Evolutionary conservation across 2,797 vertebrate genomes (phyloP).

Genomic region (Dipus sagitta): DNA sequence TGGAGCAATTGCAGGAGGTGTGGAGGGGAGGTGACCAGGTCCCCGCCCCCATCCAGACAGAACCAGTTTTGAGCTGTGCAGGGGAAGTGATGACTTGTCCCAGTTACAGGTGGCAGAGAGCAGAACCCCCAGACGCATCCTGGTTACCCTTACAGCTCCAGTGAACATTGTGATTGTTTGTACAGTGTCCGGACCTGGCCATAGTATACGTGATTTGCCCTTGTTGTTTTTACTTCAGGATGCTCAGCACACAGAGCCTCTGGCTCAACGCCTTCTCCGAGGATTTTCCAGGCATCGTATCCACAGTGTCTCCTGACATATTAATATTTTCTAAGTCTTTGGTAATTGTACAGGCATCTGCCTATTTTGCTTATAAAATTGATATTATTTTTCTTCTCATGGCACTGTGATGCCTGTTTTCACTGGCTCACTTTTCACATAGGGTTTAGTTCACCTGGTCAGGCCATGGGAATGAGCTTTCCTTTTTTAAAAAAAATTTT

Average conservation of each 20-base stretch:
- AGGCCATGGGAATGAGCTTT: too few relatives aligned
- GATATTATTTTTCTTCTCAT: neutral
- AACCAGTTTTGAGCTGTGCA: neutral
- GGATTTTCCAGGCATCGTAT: too few relatives aligned
- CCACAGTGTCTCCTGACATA: neutral
- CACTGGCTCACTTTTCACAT: neutral
- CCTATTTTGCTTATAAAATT: neutral
- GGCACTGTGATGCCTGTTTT: neutral
- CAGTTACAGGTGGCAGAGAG: neutral
- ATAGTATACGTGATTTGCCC: rapidly evolving
- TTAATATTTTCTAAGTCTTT: neutral
- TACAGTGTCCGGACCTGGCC: neutral
- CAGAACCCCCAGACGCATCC: too few relatives aligned
- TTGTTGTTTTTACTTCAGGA: neutral
- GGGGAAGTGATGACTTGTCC: neutral
- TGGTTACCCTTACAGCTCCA: rapidly evolving
- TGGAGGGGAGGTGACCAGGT: neutral
- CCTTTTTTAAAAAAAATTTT: too few relatives aligned
- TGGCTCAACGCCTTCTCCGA: neutral
- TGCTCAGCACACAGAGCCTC: neutral
- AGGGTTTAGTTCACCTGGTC: too few relatives aligned
- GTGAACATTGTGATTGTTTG: rapidly evolving
- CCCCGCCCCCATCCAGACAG: neutral
- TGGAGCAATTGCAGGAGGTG: rapidly evolving
- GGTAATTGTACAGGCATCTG: neutral